These are phyloP conservation scores for Gymnosoma rotundatum DNA, from an alignment of 2,888 invertebrate genomes.

Conservation along the genomic window DNA sequence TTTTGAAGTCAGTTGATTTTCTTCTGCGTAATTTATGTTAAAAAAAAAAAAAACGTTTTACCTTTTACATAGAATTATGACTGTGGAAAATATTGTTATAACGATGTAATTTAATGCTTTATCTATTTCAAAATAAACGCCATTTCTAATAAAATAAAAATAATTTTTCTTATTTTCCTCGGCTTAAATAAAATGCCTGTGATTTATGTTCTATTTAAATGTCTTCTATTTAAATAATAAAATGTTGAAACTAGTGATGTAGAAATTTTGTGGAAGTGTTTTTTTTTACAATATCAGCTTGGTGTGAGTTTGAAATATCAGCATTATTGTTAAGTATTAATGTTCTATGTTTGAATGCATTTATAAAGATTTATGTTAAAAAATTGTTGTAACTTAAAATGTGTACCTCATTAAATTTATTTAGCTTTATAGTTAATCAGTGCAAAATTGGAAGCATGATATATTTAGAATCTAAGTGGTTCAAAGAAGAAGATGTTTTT, in stretches of 20 bases:
- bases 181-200: not conserved
- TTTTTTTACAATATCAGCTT: not conserved
- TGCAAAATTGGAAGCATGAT: no score
- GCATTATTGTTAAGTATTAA: no score
- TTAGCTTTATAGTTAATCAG: no score
- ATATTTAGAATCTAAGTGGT: no score
- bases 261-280: not conserved
- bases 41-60: not conserved
- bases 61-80: not conserved
- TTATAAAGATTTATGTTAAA: no score
- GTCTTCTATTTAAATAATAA: not conserved
- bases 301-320: no score
- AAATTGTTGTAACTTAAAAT: no score
- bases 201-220: conserved; percentile 11
- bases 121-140: conserved; percentile 25
- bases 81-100: conserved; percentile 33
- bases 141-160: conserved; percentile 2
- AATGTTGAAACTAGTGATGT: not conserved
- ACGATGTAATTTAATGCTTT: conserved; percentile 60
- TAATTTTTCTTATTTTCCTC: conserved; percentile 1
- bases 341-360: no score
- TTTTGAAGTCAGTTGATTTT: no score
- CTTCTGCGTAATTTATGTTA: conserved; percentile 49
- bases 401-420: no score
- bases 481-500: no score